Evolutionary conservation across 2,888 invertebrate species (phyloP), one percentile per base, ranked within the genome.

Genomic region (Eurois occulta): DNA sequence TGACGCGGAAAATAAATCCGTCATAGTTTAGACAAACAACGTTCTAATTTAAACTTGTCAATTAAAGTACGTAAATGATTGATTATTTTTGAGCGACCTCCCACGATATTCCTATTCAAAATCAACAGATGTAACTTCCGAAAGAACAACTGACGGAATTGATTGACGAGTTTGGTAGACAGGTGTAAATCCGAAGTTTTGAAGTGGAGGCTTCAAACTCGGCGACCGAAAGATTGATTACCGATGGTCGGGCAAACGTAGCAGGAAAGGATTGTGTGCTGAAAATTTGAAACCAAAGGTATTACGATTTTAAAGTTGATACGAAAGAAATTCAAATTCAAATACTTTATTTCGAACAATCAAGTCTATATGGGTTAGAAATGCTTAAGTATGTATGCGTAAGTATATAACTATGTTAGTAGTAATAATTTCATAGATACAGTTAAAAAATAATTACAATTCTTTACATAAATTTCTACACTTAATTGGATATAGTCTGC

Each of bases 171-270:
- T 60, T 81, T 6, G 13, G 28, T 16, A 46, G 77, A 82, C 83
- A 82, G 64, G 68, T 82, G 83, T 68, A 55, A 68, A 76, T 58
- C 24, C 74, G 55, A 85, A 85, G 80, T 78, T 85, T 73, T 82
- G 82, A 68, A 68, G 64, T 35, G 18, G 55, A 75, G 32, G 64
- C 76, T 68, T 80, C 55, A 82, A 82, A 80, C 55, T 65, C 21
- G 32, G 55, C 35, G 43, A 64, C 55, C 2, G 32, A 65, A 76
- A 65, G 68, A 82, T 80, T 80, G 68, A 82, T 82, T 55, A 68
- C 55, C 46, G 35, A 32, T 18, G 18, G 32, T 41, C 13, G 41
- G 60, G 41, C 13, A 41, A 28, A 60, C 43, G 67, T 55, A 64
- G 46, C 16, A 16, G n/a, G 64, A 58, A 64, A 77, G n/a, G 43